Percentiles rank a stretch among this genome's conserved stretches.
Evolutionary conservation across 2,888 invertebrate species (phyloP).

Genomic region (Zhuqinia jingwanae): DNA sequence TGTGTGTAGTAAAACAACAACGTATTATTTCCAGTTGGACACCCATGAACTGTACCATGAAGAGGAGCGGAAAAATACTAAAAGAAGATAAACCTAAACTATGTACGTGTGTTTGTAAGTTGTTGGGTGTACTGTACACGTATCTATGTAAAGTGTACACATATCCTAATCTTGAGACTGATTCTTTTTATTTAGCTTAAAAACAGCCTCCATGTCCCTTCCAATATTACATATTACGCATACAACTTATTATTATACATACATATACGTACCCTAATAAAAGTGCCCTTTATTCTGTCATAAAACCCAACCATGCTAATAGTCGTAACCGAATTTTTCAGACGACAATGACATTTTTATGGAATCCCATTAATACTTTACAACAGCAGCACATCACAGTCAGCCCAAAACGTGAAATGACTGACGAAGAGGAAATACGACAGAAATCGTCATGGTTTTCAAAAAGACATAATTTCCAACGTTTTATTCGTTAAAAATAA

Average conservation of each 20-base stretch:
- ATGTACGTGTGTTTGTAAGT: too few species aligned
- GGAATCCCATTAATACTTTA: neutral
- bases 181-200: neutral
- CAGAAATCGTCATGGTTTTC: neutral
- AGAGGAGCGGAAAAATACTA: neutral
- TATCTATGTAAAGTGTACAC: too few species aligned
- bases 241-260: too few species aligned
- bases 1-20: too few species aligned
- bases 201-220: neutral
- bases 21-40: neutral
- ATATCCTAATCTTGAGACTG: too few species aligned
- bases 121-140: too few species aligned
- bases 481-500: too few species aligned
- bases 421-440: neutral
- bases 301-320: slow-evolving; percentile 27
- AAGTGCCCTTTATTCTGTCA: slow-evolving; percentile 8
- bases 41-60: slow-evolving; percentile 3
- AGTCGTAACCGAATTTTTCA: slow-evolving; percentile 2
- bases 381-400: too few species aligned
- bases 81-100: neutral
- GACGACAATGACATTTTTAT: slow-evolving; percentile 53
- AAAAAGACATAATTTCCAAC: neutral
- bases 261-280: too few species aligned
- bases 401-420: neutral
- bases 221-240: too few species aligned